Evolutionary conservation across 2,797 vertebrate species (phyloP).

Genomic region (Micrastur ruficollis): DNA sequence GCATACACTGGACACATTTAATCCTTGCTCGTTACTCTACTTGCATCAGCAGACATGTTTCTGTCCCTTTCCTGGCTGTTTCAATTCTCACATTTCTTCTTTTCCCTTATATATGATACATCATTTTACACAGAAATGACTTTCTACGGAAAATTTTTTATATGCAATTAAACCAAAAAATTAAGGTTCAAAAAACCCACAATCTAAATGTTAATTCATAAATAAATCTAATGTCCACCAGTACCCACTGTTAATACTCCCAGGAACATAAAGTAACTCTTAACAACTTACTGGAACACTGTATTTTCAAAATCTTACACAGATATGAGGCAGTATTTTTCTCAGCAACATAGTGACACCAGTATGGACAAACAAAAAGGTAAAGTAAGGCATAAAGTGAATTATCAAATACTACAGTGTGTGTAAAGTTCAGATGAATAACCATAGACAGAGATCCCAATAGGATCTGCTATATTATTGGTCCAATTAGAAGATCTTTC

Average conservation of each 20-base stretch:
- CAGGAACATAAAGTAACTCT: not conserved
- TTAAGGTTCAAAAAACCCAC: not conserved
- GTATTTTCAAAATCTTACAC: not conserved
- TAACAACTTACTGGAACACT: not conserved
- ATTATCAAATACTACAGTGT: not conserved
- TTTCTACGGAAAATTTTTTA: not conserved
- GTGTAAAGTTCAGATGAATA: not conserved
- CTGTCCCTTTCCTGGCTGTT: not conserved
- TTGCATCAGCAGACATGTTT: not conserved
- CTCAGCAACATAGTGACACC: not conserved
- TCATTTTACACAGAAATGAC: not conserved
- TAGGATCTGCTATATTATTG: not conserved
- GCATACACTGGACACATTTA: not conserved
- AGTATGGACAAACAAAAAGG: not conserved
- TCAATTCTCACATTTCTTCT: not conserved
- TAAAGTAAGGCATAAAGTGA: not conserved
- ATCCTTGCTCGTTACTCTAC: not conserved
- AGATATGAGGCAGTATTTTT: not conserved
- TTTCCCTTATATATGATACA: not conserved
- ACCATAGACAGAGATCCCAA: not conserved
- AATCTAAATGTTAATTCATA: not conserved
- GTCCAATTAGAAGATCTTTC: not conserved
- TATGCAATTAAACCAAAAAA: not conserved
- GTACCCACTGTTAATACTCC: not conserved
- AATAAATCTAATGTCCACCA: not conserved